Evolutionary conservation across 2,888 invertebrate genomes (phyloP), one percentile per base, ranked within the genome.

Genomic region (Netelia melanura): DNA sequence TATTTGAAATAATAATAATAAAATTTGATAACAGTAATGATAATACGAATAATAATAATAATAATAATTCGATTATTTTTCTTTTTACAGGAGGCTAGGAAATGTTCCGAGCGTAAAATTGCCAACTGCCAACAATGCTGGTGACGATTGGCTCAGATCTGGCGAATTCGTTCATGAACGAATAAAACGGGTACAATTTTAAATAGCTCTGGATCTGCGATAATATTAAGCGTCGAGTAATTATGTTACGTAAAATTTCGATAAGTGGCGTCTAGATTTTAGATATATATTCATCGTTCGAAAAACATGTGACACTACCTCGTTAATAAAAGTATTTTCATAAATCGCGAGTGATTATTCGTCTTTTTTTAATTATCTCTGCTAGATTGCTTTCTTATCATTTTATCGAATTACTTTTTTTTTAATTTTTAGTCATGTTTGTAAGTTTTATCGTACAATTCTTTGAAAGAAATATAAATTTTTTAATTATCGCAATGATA

Each of bases 91-190:
- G 85, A 68, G 14, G 85, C 80, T 21, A 85, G 79, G 52, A 30
- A 54, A 5, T 89, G 89, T n/a, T 85, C 82, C 3, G 85, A 84
- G 2, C 84, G 58, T 3, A 56, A 72, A 17, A 84, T 75, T 8
- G 85, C 82, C 17, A 83, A 84, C 0, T 90, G 90, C 30, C 72
- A 85, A 11, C 78, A 86, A 68, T 90, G 90, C 65, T 89, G 88
- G 84, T 52, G 86, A 30, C 3, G 67, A 54, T 14, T 21, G 8
- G 62, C 54, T 9, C n/a, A 38, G 80, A n/a, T 81, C 64, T 52
- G 17, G 25, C 65, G 68, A 62, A 80, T 78, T 78, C 76, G 56
- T 67, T 54, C 38, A 61, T 62, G n/a, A 56, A 5, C 8, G 9
- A 70, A 48, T 2, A 43, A 21, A 25, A 14, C 17, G 58, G 9